Evolutionary conservation across 2,888 invertebrate species (phyloP).

Genomic region (Phalangium opilio): DNA sequence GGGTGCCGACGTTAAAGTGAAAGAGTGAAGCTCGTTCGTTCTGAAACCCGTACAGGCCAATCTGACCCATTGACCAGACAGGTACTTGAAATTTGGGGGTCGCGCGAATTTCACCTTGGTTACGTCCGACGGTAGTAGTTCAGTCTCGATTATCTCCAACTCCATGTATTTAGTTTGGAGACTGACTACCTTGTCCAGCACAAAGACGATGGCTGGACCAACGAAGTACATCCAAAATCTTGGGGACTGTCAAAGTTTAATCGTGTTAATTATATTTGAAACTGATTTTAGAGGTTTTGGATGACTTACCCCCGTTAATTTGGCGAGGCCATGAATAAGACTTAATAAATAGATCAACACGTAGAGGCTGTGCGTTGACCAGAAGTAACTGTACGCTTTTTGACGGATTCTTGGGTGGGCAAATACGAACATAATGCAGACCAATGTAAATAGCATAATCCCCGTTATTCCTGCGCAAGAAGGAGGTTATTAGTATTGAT

Average conservation of each 20-base stretch:
- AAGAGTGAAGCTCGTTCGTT: conserved; percentile 82
- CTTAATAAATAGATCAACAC: conserved; percentile 68
- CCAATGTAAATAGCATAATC: conserved; percentile 68
- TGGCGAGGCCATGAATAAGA: conserved; percentile 74
- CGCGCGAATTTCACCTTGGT: conserved; percentile 70
- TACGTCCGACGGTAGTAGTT: conserved; percentile 63
- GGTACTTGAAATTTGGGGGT: conserved; percentile 82
- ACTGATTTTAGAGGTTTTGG: not conserved
- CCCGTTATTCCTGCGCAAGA: conserved; percentile 59
- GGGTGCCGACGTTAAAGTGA: conserved; percentile 87
- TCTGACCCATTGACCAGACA: conserved; percentile 38
- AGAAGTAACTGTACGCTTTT: conserved; percentile 87
- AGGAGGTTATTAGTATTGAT: not conserved
- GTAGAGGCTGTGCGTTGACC: conserved; percentile 82
- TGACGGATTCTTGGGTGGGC: conserved; percentile 83
- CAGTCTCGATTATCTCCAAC: conserved; percentile 80
- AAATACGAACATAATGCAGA: conserved; percentile 92
- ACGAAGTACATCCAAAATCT: conserved; percentile 88
- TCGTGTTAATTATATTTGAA: not conserved
- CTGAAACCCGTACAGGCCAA: conserved; percentile 78
- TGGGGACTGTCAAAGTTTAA: conserved; percentile 37
- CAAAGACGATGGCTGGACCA: conserved; percentile 75
- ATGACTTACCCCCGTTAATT: conserved; percentile 62
- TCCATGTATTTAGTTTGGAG: conserved; percentile 79
- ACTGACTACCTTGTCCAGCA: conserved; percentile 81